A percentile compares a stretch with the other conserved stretches of the same genome.
Conservation (phyloP, 2,888 invertebrate species). For the Oithona nana region DNA sequence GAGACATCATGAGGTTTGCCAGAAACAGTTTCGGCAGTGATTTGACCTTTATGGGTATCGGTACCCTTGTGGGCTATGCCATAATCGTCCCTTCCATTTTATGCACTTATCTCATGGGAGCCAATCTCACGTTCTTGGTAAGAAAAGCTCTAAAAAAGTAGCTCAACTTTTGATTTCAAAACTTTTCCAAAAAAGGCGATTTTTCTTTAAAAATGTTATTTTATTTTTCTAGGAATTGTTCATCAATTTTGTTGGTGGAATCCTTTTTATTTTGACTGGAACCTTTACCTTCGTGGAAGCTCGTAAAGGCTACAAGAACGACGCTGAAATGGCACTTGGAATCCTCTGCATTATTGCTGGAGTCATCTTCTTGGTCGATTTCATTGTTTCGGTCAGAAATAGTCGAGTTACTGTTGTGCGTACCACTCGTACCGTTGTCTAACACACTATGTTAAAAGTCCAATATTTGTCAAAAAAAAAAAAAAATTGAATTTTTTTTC, state of each 20-base stretch:
- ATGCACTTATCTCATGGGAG: conserved; percentile 9
- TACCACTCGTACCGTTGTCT: neutral
- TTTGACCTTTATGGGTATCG: conserved; percentile 10
- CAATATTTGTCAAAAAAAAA: no score
- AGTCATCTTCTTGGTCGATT: conserved; percentile 6
- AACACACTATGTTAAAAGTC: no score
- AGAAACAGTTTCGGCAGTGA: no score
- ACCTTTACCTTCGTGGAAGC: neutral
- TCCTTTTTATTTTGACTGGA: conserved; percentile 7
- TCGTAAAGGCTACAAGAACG: neutral
- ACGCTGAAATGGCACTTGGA: neutral
- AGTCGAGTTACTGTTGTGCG: conserved; percentile 4
- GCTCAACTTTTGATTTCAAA: no score
- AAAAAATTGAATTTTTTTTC: no score
- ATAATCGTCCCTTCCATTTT: conserved; percentile 13
- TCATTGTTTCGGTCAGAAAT: conserved; percentile 5
- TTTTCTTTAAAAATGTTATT: no score
- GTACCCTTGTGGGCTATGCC: conserved; percentile 13
- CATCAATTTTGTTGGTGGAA: conserved; percentile 11
- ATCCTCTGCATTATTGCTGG: conserved; percentile 2
- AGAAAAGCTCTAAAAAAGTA: neutral
- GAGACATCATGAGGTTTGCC: neutral
- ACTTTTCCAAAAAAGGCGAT: no score
- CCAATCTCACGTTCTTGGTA: conserved; percentile 16
- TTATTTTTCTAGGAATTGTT: conserved; percentile 4